Evolutionary conservation across 2,113 vertebrate species (phyloP).

Genomic region (Ammodytes marinus): DNA sequence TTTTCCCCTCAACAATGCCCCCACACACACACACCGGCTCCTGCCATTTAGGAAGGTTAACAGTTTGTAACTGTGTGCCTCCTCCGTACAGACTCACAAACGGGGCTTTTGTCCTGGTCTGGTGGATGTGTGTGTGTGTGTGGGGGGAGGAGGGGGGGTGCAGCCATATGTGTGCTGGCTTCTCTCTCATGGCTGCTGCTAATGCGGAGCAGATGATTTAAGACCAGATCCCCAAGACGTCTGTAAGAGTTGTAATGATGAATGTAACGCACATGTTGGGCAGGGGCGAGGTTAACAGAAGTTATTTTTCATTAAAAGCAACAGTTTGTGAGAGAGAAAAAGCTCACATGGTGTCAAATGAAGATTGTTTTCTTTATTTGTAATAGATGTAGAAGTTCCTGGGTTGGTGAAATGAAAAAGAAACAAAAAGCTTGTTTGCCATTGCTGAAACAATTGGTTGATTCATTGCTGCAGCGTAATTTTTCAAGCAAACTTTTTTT

Average conservation of each 20-base stretch:
- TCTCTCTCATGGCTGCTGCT: constrained; percentile 66
- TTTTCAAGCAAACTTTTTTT: background rate
- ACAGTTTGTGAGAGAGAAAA: background rate
- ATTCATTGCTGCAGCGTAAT: background rate
- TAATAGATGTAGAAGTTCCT: background rate
- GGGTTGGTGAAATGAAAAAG: background rate
- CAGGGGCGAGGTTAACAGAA: constrained; percentile 40
- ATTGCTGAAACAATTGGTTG: background rate
- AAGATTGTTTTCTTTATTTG: background rate
- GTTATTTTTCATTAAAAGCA: constrained; percentile 3
- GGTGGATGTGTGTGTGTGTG: constrained; percentile 26
- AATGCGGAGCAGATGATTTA: constrained; percentile 83
- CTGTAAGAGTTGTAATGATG: constrained; percentile 69
- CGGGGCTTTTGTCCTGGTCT: constrained; percentile 69
- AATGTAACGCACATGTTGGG: constrained; percentile 70
- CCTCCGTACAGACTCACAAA: constrained; percentile 69
- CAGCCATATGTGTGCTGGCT: constrained; percentile 33
- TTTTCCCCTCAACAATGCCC: constrained; percentile 61
- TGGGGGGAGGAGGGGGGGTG: constrained; percentile 13
- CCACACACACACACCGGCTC: constrained; percentile 48
- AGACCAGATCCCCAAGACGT: constrained; percentile 58
- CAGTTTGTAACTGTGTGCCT: constrained; percentile 77
- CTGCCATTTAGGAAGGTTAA: constrained; percentile 72
- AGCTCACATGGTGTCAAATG: constrained; percentile 1
- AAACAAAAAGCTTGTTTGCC: background rate